These are phyloP conservation scores for Sminthurides aquaticus DNA, from an alignment of 2,888 invertebrate genomes.

Conservation along the genomic window DNA sequence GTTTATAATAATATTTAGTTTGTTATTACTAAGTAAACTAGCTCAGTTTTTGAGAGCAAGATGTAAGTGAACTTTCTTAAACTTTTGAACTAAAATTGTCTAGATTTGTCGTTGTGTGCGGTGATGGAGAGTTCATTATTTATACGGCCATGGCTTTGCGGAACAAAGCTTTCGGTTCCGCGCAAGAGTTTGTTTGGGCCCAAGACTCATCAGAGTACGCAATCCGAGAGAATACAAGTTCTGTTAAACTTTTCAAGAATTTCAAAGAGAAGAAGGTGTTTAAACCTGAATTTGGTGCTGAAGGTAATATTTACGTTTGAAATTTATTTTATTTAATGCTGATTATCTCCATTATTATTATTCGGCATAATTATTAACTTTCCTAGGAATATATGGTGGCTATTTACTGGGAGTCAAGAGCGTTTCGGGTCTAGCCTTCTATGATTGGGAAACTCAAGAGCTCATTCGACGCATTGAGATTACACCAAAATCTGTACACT, in stretches of 20 bases:
- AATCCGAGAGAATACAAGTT: constrained; percentile 75
- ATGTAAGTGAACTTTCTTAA: background rate
- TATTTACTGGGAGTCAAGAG: constrained; percentile 84
- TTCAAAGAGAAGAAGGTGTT: constrained; percentile 95
- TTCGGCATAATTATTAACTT: constrained; percentile 8
- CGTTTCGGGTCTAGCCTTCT: constrained; percentile 85
- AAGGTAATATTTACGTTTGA: constrained; percentile 55
- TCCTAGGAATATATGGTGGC: constrained; percentile 77
- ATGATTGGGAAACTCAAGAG: constrained; percentile 93
- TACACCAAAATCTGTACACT: constrained; percentile 84
- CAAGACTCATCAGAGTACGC: constrained; percentile 83
- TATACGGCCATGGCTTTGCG: constrained; percentile 98
- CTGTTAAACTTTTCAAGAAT: constrained; percentile 91
- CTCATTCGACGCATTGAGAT: constrained; percentile 93
- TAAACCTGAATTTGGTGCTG: constrained; percentile 93
- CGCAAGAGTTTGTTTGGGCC: constrained; percentile 99
- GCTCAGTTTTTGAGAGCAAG: background rate
- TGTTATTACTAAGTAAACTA: too few relatives aligned
- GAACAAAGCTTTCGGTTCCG: constrained; percentile 97
- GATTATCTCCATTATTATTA: constrained; percentile 10
- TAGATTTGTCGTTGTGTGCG: constrained; percentile 86
- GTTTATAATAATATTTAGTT: constrained; percentile 25
- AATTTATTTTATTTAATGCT: constrained; percentile 3
- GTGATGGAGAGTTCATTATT: constrained; percentile 99
- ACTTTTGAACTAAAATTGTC: background rate